phyloP scores from a whole-genome alignment of 2,797 vertebrate genomes.

The Echiichthys vipera region DNA sequence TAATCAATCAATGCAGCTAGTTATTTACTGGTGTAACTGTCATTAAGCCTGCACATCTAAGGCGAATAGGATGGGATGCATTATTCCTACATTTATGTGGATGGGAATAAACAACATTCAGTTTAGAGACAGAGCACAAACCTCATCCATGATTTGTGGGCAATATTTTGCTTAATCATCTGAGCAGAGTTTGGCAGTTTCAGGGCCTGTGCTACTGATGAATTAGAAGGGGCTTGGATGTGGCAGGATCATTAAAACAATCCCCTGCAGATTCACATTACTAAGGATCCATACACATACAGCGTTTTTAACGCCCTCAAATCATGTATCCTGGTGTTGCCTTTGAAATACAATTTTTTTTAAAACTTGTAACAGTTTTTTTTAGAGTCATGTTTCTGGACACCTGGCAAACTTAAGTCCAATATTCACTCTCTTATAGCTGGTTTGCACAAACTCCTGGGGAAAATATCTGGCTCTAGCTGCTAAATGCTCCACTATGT shows the following conservation, averaged over 20 bases:
- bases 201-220: conserved; percentile 35
- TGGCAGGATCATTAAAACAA: conserved; percentile 38
- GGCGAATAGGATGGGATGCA: background rate
- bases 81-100: conserved; percentile 7
- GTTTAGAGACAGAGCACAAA: conserved; percentile 20
- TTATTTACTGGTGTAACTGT: conserved; percentile 58
- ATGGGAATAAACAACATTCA: background rate
- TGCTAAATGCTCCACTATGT: background rate
- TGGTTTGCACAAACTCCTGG: background rate
- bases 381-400: background rate
- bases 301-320: too few relatives aligned
- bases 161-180: conserved; percentile 35
- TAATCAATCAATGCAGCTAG: conserved; percentile 61
- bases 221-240: conserved; percentile 51
- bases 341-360: background rate
- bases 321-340: background rate
- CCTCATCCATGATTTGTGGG: conserved; percentile 6
- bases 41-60: conserved; percentile 39
- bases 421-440: background rate
- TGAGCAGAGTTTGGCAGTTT: conserved; percentile 8
- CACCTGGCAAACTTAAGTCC: background rate
- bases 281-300: too few relatives aligned
- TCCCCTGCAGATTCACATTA: conserved; percentile 17
- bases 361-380: too few relatives aligned
- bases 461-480: background rate